Evolutionary conservation across 2,888 invertebrate species (phyloP).

Genomic region (Chrysomela aeneicollis): DNA sequence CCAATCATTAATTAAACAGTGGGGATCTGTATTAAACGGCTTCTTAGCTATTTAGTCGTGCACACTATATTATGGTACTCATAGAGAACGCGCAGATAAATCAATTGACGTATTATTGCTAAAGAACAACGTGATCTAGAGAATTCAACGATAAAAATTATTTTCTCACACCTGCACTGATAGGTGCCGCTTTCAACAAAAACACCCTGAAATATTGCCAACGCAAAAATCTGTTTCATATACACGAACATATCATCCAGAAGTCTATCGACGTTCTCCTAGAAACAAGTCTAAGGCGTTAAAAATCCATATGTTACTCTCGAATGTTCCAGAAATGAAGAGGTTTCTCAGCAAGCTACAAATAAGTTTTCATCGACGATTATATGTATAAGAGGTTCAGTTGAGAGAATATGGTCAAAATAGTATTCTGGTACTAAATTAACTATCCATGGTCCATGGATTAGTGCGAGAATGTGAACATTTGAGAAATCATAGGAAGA

Average conservation of each 20-base stretch:
- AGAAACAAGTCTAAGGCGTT: too few species aligned
- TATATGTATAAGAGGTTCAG: too few species aligned
- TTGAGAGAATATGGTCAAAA: too few species aligned
- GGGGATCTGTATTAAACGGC: conserved; percentile 55
- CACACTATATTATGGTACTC: conserved; percentile 51
- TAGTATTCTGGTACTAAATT: too few species aligned
- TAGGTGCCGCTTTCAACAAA: conserved; percentile 32
- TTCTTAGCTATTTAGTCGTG: conserved; percentile 55
- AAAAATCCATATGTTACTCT: too few species aligned
- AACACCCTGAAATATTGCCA: conserved; percentile 35
- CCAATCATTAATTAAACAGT: conserved; percentile 60
- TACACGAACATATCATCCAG: conserved; percentile 32
- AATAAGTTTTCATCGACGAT: too few species aligned
- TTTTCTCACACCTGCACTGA: conserved; percentile 46
- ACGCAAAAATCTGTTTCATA: conserved; percentile 36
- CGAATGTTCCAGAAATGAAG: too few species aligned
- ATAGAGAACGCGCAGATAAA: conserved; percentile 51
- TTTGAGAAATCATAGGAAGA: too few species aligned
- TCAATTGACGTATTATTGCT: conserved; percentile 53
- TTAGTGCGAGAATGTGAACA: too few species aligned
- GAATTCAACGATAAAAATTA: conserved; percentile 47
- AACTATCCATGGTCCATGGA: too few species aligned
- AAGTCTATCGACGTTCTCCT: background rate
- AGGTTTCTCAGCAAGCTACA: too few species aligned
- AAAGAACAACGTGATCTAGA: conserved; percentile 51